Conservation (phyloP, 2,888 invertebrate species). For the Aphidius colemani region DNA sequence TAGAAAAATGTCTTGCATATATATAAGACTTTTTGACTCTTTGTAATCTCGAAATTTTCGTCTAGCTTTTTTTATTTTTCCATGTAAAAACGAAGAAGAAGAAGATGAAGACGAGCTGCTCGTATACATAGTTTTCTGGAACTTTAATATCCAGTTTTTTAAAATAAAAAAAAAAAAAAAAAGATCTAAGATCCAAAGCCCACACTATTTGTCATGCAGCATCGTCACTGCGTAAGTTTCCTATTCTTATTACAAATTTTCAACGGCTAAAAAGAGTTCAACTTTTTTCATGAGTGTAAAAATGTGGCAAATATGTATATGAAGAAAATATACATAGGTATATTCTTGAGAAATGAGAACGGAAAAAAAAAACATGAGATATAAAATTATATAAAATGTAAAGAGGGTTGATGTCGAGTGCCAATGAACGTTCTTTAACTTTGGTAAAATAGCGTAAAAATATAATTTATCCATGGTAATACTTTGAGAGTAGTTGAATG, state of each 20-base stretch:
- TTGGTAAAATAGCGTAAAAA: constrained; percentile 27
- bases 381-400: not conserved
- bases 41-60: not conserved
- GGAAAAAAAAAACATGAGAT: not conserved
- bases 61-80: not conserved
- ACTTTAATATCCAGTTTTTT: constrained; percentile 51
- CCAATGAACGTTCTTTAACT: no score
- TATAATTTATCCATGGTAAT: constrained; percentile 34
- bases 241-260: no score
- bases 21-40: not conserved
- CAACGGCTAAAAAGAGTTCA: constrained; percentile 13
- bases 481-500: not conserved
- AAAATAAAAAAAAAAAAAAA: constrained; percentile 27
- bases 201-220: constrained; percentile 50
- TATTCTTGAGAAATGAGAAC: not conserved
- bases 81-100: constrained; percentile 30
- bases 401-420: no score
- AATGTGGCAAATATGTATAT: not conserved
- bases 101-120: no score
- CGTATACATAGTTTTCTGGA: no score
- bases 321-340: not conserved
- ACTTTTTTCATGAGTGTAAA: not conserved
- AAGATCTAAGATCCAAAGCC: constrained; percentile 53
- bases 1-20: not conserved
- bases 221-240: constrained; percentile 36